These are phyloP conservation scores for Epiblema foenella DNA, from an alignment of 2,888 invertebrate genomes.

Conservation along the genomic window DNA sequence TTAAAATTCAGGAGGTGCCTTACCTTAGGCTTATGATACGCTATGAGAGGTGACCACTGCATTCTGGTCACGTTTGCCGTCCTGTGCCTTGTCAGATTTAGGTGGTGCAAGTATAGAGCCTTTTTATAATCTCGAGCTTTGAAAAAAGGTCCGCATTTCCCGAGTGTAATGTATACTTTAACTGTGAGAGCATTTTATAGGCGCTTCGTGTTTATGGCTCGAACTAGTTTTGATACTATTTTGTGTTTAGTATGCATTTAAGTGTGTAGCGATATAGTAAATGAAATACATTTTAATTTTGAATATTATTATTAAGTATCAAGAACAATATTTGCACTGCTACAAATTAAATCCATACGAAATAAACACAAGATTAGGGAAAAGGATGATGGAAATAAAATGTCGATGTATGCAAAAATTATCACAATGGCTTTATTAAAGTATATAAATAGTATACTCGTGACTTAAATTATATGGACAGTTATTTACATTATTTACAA, in stretches of 20 bases:
- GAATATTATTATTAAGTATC: conserved; percentile 19
- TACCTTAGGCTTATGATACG: conserved; percentile 70
- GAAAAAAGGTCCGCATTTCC: conserved; percentile 36
- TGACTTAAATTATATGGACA: conserved; percentile 80
- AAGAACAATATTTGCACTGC: conserved; percentile 10
- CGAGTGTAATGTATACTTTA: conserved; percentile 39
- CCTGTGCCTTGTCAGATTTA: conserved; percentile 71
- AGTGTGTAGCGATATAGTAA: conserved; percentile 10
- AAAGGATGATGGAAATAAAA: conserved; percentile 57
- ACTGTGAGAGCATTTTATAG: conserved; percentile 30
- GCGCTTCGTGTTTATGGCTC: conserved; percentile 13
- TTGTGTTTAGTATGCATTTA: conserved; percentile 22
- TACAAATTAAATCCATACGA: conserved; percentile 26
- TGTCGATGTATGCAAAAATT: conserved; percentile 76
- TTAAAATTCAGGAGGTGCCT: conserved; percentile 71
- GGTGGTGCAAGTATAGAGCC: conserved; percentile 58
- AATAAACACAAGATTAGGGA: conserved; percentile 37
- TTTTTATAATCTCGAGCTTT: conserved; percentile 51
- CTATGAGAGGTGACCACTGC: conserved; percentile 55
- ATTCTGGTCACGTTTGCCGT: conserved; percentile 73
- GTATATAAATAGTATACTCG: conserved; percentile 85
- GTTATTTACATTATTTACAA: conserved; percentile 80
- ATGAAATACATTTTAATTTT: conserved; percentile 6
- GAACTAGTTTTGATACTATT: conserved; percentile 22
- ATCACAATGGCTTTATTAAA: conserved; percentile 86